A percentile compares a stretch with the other conserved stretches of the same genome.
Conservation (phyloP, 2,888 invertebrate species). For the Caenorhabditis sp. region DNA sequence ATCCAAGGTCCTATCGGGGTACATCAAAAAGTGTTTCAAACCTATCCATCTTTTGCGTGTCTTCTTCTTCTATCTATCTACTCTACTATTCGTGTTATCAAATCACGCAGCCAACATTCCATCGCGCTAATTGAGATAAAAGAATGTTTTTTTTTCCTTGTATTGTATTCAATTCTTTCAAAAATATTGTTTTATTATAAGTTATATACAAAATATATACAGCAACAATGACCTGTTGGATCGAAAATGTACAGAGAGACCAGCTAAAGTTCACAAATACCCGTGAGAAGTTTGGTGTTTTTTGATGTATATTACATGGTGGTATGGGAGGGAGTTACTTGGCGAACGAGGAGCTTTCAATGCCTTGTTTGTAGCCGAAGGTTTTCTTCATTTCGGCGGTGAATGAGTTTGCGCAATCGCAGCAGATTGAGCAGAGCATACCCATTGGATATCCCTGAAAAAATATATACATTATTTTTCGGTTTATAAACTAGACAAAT, state of each 20-base stretch:
- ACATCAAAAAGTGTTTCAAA: neutral
- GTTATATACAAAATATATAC: neutral
- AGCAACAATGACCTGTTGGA: neutral
- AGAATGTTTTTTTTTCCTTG: too few relatives aligned
- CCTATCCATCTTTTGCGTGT: neutral
- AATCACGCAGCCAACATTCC: neutral
- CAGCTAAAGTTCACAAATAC: neutral
- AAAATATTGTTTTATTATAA: neutral
- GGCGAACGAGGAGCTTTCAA: slow-evolving; percentile 18
- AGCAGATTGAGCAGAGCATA: slow-evolving; percentile 67
- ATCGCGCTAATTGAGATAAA: neutral
- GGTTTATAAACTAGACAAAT: too few relatives aligned
- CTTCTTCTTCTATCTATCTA: neutral
- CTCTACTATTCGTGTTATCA: neutral
- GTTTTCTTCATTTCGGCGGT: slow-evolving; percentile 60
- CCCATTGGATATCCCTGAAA: slow-evolving; percentile 67
- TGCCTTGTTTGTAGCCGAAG: slow-evolving; percentile 50
- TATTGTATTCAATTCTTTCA: too few relatives aligned
- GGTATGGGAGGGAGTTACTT: neutral
- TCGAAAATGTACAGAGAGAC: neutral
- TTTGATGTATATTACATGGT: too few relatives aligned
- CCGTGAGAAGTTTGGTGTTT: neutral
- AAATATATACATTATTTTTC: too few relatives aligned
- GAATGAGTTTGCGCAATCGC: slow-evolving; percentile 61
- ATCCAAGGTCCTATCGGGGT: neutral